A percentile compares a stretch with the other conserved stretches of the same genome.
Conservation (phyloP, 1,140 invertebrate species). For the Hyposmocoma kahamanoa region DNA sequence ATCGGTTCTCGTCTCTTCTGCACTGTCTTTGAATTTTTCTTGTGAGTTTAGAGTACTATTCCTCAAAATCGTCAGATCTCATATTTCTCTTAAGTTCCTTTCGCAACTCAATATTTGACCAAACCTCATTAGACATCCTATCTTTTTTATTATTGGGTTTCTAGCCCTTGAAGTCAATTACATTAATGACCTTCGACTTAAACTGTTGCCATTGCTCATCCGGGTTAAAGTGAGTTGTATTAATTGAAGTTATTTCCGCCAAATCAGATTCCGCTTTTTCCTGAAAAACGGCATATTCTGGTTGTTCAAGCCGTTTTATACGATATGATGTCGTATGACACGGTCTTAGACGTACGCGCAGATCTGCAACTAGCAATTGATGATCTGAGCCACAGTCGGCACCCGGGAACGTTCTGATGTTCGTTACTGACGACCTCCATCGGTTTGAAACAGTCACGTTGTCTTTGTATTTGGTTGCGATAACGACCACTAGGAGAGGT, state of each 20-base stretch:
- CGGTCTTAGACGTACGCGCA: background rate
- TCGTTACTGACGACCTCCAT: slow-evolving; percentile 12
- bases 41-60: too few species aligned
- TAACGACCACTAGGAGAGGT: background rate
- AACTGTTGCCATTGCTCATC: background rate
- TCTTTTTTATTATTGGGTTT: too few species aligned
- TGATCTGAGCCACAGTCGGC: slow-evolving; percentile 13
- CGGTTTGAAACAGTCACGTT: slow-evolving; percentile 7
- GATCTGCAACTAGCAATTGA: slow-evolving; percentile 9
- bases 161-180: too few species aligned
- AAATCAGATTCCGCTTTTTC: background rate
- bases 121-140: background rate
- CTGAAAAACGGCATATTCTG: background rate
- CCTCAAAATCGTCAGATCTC: too few species aligned
- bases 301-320: background rate
- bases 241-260: background rate
- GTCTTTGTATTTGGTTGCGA: slow-evolving; percentile 12
- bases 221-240: background rate
- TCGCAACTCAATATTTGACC: too few species aligned
- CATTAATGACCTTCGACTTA: background rate
- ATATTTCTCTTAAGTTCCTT: too few species aligned
- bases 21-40: too few species aligned
- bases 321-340: background rate
- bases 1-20: too few species aligned
- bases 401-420: slow-evolving; percentile 10